Base-by-base conservation (phyloP, 2,888 invertebrate genomes). In the Chouioia cunea region DNA sequence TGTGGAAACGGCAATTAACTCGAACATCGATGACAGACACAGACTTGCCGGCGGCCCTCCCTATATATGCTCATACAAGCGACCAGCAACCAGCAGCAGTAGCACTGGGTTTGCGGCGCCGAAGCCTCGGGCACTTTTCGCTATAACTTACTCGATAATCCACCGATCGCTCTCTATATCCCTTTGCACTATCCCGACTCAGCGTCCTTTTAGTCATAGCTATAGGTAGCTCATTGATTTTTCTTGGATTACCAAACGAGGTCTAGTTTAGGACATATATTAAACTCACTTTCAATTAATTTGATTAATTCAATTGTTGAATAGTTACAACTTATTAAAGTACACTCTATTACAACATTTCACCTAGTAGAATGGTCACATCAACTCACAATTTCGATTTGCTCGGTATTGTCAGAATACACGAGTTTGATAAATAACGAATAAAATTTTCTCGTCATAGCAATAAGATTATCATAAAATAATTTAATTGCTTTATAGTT, bases 1-100 rank as follows among this genome's bases (percentile, higher is more conserved):
- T n/a, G n/a, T 83, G 81, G 81, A 83, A 84, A 83, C 79, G 79
- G 81, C 83, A 84, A 85, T 85, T 83, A 85, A 80, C 80, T 80
- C 74, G 84, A 81, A 83, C 81, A 82, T 79, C 78, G 79, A 81
- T 84, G 85, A 85, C 85, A 85, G 80, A 78, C 81, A 76, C 85
- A 85, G 84, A 77, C 79, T 78, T 78, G 77, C 14, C 15, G 56
- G 60, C 53, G 47, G 62, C 63, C 58, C 27, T 14, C 16, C 3
- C 12, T 18, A 27, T 14, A 1, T 12, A 23, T 12, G 16, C 12
- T 8, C 23, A n/a, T 36, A 10, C 23, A 27, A 20, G 18, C 20
- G 22, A 14, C 53, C 53, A 53, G 4, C n/a, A 18, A 16, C 44
- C 18, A 10, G 14, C 54, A 14, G 27, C 27, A 46, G 14, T n/a